Evolutionary conservation across 2,797 vertebrate species (phyloP).

Genomic region (Hemibagrus guttatus): DNA sequence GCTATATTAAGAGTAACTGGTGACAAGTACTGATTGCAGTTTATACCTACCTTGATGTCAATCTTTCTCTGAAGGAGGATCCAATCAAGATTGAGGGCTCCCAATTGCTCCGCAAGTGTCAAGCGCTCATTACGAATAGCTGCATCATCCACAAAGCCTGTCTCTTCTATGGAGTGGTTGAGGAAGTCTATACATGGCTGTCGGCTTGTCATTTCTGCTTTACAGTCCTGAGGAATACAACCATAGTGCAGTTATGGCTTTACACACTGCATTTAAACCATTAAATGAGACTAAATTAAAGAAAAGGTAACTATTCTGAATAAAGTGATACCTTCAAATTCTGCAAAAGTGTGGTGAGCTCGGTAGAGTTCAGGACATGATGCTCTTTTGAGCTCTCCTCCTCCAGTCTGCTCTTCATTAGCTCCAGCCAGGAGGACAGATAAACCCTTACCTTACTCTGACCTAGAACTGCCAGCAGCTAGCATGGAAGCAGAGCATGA

Average conservation of each 20-base stretch:
- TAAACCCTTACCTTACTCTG: conserved; percentile 78
- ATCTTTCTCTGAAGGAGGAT: conserved; percentile 74
- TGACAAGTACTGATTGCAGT: neutral
- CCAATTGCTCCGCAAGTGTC: conserved; percentile 80
- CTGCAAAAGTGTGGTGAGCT: conserved; percentile 73
- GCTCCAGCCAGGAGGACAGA: conserved; percentile 77
- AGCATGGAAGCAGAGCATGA: neutral
- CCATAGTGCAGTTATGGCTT: neutral
- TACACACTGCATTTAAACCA: neutral
- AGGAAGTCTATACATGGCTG: conserved; percentile 85
- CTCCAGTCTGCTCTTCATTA: conserved; percentile 64
- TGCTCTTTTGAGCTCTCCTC: conserved; percentile 54
- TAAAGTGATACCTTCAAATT: conserved; percentile 76
- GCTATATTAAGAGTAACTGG: neutral
- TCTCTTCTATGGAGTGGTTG: conserved; percentile 81
- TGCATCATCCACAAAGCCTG: conserved; percentile 70
- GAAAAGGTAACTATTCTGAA: neutral
- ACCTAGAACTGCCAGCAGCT: conserved; percentile 79
- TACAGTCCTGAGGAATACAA: conserved; percentile 72
- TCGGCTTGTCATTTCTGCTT: conserved; percentile 76
- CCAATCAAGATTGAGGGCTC: conserved; percentile 80
- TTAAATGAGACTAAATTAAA: neutral
- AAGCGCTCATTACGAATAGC: conserved; percentile 76
- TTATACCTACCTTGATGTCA: conserved; percentile 76
- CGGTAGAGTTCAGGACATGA: conserved; percentile 60